A percentile compares a stretch with the other conserved stretches of the same genome.
Evolutionary conservation across 2,113 vertebrate genomes (phyloP).

Genomic region (Chroicocephalus ridibundus): DNA sequence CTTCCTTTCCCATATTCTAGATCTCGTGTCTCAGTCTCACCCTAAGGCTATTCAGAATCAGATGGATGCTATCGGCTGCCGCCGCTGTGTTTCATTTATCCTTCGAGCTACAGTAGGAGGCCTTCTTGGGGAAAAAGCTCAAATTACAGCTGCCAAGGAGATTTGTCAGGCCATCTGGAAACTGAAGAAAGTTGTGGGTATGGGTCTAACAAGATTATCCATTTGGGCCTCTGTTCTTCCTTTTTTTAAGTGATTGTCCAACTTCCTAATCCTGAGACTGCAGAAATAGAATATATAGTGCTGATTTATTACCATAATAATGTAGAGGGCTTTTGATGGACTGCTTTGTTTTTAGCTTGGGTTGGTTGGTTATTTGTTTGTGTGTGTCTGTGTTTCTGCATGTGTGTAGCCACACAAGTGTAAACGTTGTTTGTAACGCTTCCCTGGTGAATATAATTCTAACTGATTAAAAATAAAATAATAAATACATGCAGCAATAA

Average conservation of each 20-base stretch:
- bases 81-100: conserved; percentile 88
- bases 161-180: conserved; percentile 83
- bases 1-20: conserved; percentile 84
- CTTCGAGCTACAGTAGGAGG: conserved; percentile 85
- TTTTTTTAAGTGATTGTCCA: conserved; percentile 28
- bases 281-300: neutral
- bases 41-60: conserved; percentile 79
- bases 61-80: conserved; percentile 76
- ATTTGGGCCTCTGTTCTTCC: neutral
- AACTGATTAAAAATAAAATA: neutral
- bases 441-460: neutral
- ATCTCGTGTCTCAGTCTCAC: conserved; percentile 83
- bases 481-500: neutral
- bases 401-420: neutral
- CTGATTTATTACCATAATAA: conserved; percentile 18
- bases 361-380: neutral
- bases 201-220: conserved; percentile 62
- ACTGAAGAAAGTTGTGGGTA: conserved; percentile 86
- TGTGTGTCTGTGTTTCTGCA: neutral
- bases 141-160: conserved; percentile 87
- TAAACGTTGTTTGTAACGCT: neutral
- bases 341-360: neutral
- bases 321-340: neutral
- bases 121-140: conserved; percentile 93
- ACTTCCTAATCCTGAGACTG: neutral